Conservation (phyloP, 2,888 invertebrate species). For the Microplitis deprimator region DNA sequence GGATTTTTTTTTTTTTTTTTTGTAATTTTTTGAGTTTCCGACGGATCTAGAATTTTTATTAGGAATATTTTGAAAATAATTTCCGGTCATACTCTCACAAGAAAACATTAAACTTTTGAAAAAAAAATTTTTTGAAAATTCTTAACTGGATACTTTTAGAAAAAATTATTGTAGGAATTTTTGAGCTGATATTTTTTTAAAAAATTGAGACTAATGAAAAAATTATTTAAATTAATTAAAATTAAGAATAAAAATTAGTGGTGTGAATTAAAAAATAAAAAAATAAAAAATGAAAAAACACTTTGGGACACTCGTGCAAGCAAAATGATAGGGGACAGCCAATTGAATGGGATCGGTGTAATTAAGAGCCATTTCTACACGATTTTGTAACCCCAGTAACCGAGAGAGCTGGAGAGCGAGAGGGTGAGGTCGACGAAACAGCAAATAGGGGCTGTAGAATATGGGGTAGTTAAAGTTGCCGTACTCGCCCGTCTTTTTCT, state of each 20-base stretch:
- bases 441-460: slow-evolving; percentile 59
- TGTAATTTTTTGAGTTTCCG: too few relatives aligned
- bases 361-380: slow-evolving; percentile 71
- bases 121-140: slow-evolving; percentile 7
- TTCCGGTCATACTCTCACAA: too few relatives aligned
- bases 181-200: background rate
- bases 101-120: background rate
- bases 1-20: too few relatives aligned
- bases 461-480: slow-evolving; percentile 34
- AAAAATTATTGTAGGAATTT: too few relatives aligned
- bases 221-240: background rate
- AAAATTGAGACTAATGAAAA: background rate
- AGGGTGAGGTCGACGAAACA: slow-evolving; percentile 57
- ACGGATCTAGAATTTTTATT: too few relatives aligned
- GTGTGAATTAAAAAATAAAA: slow-evolving; percentile 19
- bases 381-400: slow-evolving; percentile 56
- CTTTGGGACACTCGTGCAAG: slow-evolving; percentile 59
- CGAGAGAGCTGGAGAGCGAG: background rate
- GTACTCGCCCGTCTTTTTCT: slow-evolving; percentile 31
- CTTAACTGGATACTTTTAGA: background rate
- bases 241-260: background rate
- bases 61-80: too few relatives aligned
- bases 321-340: slow-evolving; percentile 55
- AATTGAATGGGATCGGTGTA: slow-evolving; percentile 71
- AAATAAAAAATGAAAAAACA: slow-evolving; percentile 53